Conservation (phyloP, 2,797 vertebrate species). For the Tamandua tetradactyla region DNA sequence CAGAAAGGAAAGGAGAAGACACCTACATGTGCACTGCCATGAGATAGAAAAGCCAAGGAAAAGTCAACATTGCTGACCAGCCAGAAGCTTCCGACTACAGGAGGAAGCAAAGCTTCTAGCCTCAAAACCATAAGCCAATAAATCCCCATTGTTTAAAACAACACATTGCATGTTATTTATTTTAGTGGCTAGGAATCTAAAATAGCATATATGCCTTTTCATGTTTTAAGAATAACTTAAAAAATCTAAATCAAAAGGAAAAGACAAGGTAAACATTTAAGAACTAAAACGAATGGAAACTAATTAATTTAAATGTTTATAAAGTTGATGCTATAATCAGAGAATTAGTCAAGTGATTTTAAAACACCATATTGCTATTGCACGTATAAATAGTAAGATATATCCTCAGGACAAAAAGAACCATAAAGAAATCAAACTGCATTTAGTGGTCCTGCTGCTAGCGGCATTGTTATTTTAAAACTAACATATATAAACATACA, state of each 20-base stretch:
- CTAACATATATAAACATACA: background rate
- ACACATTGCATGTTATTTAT: too few relatives aligned
- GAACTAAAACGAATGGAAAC: background rate
- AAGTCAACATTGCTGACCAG: too few relatives aligned
- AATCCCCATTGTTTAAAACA: too few relatives aligned
- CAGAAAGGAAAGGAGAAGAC: too few relatives aligned
- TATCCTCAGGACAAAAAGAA: background rate
- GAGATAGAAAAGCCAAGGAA: too few relatives aligned
- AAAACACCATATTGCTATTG: background rate
- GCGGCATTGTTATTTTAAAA: conserved; percentile 23
- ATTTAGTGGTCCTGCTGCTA: background rate
- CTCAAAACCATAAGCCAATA: too few relatives aligned
- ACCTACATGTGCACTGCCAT: too few relatives aligned
- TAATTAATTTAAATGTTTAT: background rate
- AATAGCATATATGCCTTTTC: background rate
- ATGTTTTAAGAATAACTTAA: background rate
- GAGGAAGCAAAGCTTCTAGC: too few relatives aligned
- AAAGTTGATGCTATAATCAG: background rate
- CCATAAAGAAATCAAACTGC: background rate
- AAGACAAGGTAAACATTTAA: background rate
- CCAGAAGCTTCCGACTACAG: too few relatives aligned
- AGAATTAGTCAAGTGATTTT: conserved; percentile 26
- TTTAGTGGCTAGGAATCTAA: too few relatives aligned
- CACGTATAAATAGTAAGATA: background rate
- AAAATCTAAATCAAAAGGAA: background rate